Base-by-base conservation (phyloP, 2,797 vertebrate genomes). In the Siniperca scherzeri region DNA sequence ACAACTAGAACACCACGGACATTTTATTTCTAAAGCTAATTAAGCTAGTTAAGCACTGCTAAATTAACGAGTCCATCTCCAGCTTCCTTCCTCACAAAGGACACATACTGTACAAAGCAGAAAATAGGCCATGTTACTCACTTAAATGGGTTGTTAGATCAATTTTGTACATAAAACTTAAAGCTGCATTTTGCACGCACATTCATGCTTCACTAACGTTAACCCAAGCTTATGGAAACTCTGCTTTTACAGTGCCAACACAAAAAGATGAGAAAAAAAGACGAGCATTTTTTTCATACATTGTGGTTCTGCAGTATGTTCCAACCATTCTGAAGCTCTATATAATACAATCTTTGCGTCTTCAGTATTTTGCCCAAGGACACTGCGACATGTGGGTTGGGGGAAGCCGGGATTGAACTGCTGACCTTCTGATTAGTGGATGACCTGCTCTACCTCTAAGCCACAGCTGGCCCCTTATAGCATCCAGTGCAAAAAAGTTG, bases 31-130 rank as follows among this genome's bases (percentile, higher is more conserved):
- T 67, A 13, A 38, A 69, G 36, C 21, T 22, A 52, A 52, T 52
- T 22, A 7, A 50, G 19, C 17, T 21, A 50, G 57, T 66, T 53
- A 74, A 70, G 33, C 11, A 74, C 33, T n/a, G 14, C 48, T 72
- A 70, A 76, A 75, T 73, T 50, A 86, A 66, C 1, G 1, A 13
- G 60, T 78, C 81, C 9, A 55, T 78, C 56, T 62, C 17, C 50
- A 17, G 21, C n/a, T 71, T 57, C n/a, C 36, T 72, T 61, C 9
- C n/a, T 70, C 60, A 67, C 50, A 36, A 27, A 70, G 13, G 22
- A 74, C 70, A 48, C 4, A 22, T 21, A 40, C 8, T 60, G 65
- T 70, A 59, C 19, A 27, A 64, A 57, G 27, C 56, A 76, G 60
- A 22, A 70, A 59, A 52, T 21, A 46, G 33, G 25, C 27, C 2